These are phyloP conservation scores for Eospalax fontanierii DNA, from an alignment of 2,797 vertebrate species.

Conservation along the genomic window DNA sequence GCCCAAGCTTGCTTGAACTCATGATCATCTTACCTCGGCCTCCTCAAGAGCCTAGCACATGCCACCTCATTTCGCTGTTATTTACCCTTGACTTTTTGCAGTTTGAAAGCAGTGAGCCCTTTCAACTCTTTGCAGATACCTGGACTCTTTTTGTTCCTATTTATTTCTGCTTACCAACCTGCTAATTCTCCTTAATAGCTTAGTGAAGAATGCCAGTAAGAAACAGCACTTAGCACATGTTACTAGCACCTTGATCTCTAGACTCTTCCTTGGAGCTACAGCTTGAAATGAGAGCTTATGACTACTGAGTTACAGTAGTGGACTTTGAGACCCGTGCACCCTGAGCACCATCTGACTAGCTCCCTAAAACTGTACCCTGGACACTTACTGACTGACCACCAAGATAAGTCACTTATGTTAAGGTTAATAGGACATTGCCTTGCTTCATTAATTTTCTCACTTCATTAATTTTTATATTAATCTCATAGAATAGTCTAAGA, in stretches of 20 bases:
- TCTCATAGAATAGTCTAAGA: not conserved
- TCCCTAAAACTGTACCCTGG: not conserved
- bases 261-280: not conserved
- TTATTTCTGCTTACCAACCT: conserved; percentile 44
- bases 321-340: not conserved
- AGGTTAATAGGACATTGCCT: not conserved
- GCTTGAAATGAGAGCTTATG: not conserved
- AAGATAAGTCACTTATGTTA: not conserved
- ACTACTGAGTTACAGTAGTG: not conserved
- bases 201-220: not conserved
- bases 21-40: not conserved
- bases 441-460: not conserved
- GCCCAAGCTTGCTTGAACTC: not conserved
- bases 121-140: conserved; percentile 55
- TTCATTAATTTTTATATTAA: not conserved
- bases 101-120: not conserved
- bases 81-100: not conserved
- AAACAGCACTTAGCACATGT: not conserved
- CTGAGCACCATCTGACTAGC: not conserved
- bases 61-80: not conserved
- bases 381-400: not conserved
- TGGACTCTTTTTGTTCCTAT: conserved; percentile 25
- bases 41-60: not conserved
- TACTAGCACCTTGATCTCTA: conserved; percentile 31
- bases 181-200: not conserved